These are phyloP conservation scores for Myripristis jacobus DNA, from an alignment of 2,797 vertebrate genomes.

Conservation along the genomic window DNA sequence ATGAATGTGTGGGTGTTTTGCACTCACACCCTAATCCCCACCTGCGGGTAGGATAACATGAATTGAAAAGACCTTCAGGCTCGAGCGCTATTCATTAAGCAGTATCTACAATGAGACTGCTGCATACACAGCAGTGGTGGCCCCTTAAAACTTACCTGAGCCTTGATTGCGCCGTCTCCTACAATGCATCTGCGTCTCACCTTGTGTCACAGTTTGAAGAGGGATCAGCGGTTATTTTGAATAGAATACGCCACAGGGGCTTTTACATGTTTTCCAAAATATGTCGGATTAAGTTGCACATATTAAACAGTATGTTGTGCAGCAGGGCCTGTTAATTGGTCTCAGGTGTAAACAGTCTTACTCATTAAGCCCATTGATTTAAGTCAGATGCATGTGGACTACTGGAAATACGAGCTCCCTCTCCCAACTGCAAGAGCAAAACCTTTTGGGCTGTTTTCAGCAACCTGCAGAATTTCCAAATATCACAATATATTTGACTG, in stretches of 20 bases:
- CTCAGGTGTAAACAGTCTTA: conserved; percentile 15
- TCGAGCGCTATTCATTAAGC: not conserved
- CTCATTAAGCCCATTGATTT: not conserved
- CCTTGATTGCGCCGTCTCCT: too few species aligned
- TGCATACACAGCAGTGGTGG: not conserved
- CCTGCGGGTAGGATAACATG: not conserved
- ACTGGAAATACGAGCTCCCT: not conserved
- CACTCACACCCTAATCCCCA: not conserved
- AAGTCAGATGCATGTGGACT: conserved; percentile 2
- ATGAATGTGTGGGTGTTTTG: not conserved
- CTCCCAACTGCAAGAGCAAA: not conserved
- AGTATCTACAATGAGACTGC: not conserved
- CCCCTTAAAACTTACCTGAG: too few species aligned
- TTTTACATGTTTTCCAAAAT: not conserved
- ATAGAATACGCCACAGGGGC: not conserved
- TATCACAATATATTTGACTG: too few species aligned
- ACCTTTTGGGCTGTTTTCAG: not conserved
- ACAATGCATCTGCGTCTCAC: not conserved
- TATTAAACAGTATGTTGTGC: not conserved
- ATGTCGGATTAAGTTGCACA: not conserved
- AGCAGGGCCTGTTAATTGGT: conserved; percentile 20
- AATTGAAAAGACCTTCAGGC: not conserved
- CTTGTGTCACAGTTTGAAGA: not conserved
- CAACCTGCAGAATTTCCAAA: not conserved
- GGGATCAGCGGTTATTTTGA: not conserved